A percentile compares a stretch with the other conserved stretches of the same genome.
These are phyloP conservation scores for Cosmorhoe ocellata DNA, from an alignment of 2,888 invertebrate genomes.

Conservation along the genomic window DNA sequence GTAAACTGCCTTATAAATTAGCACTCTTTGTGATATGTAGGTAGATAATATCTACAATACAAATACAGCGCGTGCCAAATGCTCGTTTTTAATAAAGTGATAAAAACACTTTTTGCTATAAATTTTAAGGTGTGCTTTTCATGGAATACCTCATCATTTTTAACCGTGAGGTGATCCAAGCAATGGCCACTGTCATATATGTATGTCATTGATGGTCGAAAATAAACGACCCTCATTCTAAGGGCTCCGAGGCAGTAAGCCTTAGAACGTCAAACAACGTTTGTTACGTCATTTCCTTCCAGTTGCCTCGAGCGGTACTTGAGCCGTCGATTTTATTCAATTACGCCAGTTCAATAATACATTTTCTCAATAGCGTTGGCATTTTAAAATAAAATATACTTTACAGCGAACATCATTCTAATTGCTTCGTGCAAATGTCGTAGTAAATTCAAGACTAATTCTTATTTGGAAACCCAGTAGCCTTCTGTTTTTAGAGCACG, in stretches of 20 bases:
- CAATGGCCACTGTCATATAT: no score
- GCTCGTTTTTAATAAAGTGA: no score
- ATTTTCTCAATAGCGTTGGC: conserved; percentile 16
- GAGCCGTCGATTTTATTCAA: conserved; percentile 12
- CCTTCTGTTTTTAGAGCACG: conserved; percentile 8
- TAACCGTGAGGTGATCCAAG: no score
- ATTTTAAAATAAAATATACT: conserved; percentile 11
- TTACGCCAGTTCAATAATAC: conserved; percentile 12
- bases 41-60: no score
- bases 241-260: no score
- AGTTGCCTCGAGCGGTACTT: conserved; percentile 33
- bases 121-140: no score
- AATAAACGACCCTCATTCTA: no score
- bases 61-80: no score
- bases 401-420: conserved; percentile 16
- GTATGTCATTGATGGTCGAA: no score
- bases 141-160: no score
- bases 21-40: no score
- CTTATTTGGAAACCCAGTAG: conserved; percentile 10
- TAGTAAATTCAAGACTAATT: conserved; percentile 10
- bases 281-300: conserved; percentile 53
- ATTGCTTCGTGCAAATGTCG: conserved; percentile 13
- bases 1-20: background rate
- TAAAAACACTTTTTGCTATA: no score
- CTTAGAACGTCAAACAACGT: conserved; percentile 54